Evolutionary conservation across 30 jellyfish, hydroid and myxozoan genomes (phyloP).

Genomic region (Pelagia noctiluca): DNA sequence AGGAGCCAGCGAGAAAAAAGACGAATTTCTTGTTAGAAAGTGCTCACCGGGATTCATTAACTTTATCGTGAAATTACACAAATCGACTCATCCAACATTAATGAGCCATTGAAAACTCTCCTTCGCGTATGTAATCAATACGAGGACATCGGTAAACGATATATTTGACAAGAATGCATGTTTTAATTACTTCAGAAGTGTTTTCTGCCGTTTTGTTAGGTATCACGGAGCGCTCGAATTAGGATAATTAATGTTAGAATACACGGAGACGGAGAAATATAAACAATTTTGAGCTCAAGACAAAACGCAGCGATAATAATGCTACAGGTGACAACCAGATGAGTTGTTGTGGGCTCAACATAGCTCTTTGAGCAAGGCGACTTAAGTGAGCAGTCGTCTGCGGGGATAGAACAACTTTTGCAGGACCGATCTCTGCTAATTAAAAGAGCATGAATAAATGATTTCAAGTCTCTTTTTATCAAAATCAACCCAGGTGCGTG

Average conservation of each 20-base stretch:
- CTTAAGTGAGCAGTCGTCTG: too few relatives aligned
- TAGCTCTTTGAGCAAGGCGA: too few relatives aligned
- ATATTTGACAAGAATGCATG: background rate
- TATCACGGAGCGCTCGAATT: conserved; percentile 14
- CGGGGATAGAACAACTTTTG: too few relatives aligned
- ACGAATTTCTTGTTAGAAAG: background rate
- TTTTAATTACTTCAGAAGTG: background rate
- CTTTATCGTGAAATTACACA: background rate
- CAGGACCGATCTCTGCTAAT: too few relatives aligned
- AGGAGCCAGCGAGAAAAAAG: background rate
- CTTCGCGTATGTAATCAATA: background rate
- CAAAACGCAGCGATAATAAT: conserved; percentile 26
- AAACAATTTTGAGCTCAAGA: conserved; percentile 21
- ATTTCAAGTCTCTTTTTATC: too few relatives aligned
- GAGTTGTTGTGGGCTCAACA: conserved; percentile 6
- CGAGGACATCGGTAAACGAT: background rate
- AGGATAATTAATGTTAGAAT: conserved; percentile 26
- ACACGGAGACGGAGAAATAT: conserved; percentile 29
- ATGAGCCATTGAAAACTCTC: background rate
- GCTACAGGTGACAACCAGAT: conserved; percentile 30
- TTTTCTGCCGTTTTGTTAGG: conserved; percentile 34
- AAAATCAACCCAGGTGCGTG: too few relatives aligned
- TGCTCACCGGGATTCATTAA: background rate
- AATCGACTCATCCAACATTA: background rate
- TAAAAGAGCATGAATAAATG: too few relatives aligned